Evolutionary conservation across 2,888 invertebrate genomes (phyloP), one percentile per base, ranked within the genome.

Genomic region (Hydriomena furcata): DNA sequence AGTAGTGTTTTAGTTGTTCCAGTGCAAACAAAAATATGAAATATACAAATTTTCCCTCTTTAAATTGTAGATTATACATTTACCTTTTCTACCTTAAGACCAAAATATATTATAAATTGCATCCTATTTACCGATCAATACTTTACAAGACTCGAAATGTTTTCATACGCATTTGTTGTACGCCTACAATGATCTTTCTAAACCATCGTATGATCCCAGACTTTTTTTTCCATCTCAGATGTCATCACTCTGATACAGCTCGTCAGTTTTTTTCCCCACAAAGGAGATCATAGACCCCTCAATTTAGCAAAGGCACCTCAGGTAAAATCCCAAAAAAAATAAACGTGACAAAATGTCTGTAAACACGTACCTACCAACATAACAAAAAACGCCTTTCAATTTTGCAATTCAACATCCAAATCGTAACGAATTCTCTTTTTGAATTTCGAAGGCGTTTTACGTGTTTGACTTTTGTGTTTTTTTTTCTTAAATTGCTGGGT

Each of bases 291-390:
- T 77, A 71, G 76, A 75, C 81, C 63, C 84, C 75, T 82, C 80
- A 74, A 82, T 81, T 82, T 83, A 67, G 75, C 79, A 77, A 80
- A 72, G 66, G 71, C 61, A 75, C 60, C 81, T 76, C 88, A 87
- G 88, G 86, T 87, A 87, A 82, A 74, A 64, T 54, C 50, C 56
- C 43, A 65, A 68, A 85, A 84, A 83, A 84, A 79, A 79, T 66
- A 79, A 77, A 89, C 89, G 89, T 90, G 89, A 90, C 88, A 88
- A 86, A 89, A 89, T 88, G 88, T 84, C 83, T 76, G 86, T 84
- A 89, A 89, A 89, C 89, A 90, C 81, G 84, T 90, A 88, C 88
- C 89, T 87, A 80, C 76, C 73, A 73, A 71, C 72, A 70, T 65
- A 65, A 66, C 64, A 73, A 73, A 82, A 78, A 67, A 70, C 43